Evolutionary conservation across 1,140 invertebrate species (phyloP).

Genomic region (Hyposmocoma kahamanoa): DNA sequence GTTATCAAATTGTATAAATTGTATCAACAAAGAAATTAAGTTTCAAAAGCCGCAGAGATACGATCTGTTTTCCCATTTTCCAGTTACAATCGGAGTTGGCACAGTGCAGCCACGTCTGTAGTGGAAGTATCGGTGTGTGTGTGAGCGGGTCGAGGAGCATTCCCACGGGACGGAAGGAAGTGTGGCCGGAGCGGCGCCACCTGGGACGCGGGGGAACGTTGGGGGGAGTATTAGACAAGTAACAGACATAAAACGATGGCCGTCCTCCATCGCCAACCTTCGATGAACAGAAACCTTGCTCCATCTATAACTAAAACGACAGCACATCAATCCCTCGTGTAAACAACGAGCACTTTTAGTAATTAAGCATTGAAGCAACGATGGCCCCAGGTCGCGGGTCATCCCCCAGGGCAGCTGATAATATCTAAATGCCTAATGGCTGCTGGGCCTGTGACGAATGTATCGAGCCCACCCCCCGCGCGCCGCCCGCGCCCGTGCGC

Average conservation of each 20-base stretch:
- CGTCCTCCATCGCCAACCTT: too few relatives aligned
- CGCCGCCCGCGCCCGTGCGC: slow-evolving; percentile 28
- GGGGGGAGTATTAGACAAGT: slow-evolving; percentile 21
- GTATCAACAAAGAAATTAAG: too few relatives aligned
- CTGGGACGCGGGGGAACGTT: slow-evolving; percentile 40
- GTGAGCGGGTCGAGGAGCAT: slow-evolving; percentile 32
- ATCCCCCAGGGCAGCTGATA: slow-evolving; percentile 62
- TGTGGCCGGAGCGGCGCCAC: slow-evolving; percentile 53
- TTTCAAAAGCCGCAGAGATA: too few relatives aligned
- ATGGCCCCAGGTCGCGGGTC: slow-evolving; percentile 59
- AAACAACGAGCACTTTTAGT: slow-evolving; percentile 62
- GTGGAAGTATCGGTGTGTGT: slow-evolving; percentile 26
- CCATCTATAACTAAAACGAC: too few relatives aligned
- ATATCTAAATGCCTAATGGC: slow-evolving; percentile 73
- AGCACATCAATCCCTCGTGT: slow-evolving; percentile 22
- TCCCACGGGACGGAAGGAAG: slow-evolving; percentile 51
- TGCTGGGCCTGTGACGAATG: slow-evolving; percentile 71
- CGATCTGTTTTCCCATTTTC: neutral
- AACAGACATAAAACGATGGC: slow-evolving; percentile 25
- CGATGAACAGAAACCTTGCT: too few relatives aligned
- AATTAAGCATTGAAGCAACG: slow-evolving; percentile 62
- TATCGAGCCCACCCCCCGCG: slow-evolving; percentile 40
- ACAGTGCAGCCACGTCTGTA: slow-evolving; percentile 9
- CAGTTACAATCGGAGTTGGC: neutral
- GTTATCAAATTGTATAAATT: too few relatives aligned